Base-by-base conservation (phyloP, 2,888 invertebrate species). In the Spicauda simplicius region DNA sequence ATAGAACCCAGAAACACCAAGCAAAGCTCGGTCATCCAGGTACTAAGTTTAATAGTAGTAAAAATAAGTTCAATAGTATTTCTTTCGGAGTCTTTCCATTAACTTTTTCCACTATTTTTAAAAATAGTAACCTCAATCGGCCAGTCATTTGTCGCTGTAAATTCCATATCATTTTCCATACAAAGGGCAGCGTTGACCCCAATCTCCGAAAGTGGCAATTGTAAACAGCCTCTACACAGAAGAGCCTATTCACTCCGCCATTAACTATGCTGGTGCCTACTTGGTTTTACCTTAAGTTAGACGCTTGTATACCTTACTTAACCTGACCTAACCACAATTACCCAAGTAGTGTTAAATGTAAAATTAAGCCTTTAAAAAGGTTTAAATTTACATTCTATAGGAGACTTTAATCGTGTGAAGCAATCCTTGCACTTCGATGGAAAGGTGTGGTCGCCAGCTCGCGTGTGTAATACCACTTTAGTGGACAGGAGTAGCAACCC, bases 141-240 rank as follows among this genome's bases (percentile, higher is more conserved):
- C 12, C 14, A 45, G 14, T 8, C 14, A 45, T 2, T 25, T 4
- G 25, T 45, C 45, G 1, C 45, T 14, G n/a, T 7, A 48, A 48
- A 10, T 25, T 41, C 20, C 19, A 20, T n/a, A 20, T 5, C 3
- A 16, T 20, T 58, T 37, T 57, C n/a, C 45, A 10, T 41, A 60
- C 59, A 60, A 60, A 60, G 18, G 7, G 45, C n/a, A 19, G 18
- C 50, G n/a, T 58, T 60, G 59, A 60, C 59, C 59, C 18, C 59
- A 33, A 60, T 60, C 59, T 50, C 30, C 14, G 45, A 45, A 50
- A 60, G 59, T 30, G 50, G 30, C 59, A 60, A 60, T 60, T 60
- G 59, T 60, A 25, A 25, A 25, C 25, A 25, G 12, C 30, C 59
- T 50, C 59, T 60, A 18, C 11, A 60, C 58, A 58, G 11, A 58